Base-by-base conservation (phyloP, 2,888 invertebrate genomes). In the Protonemura montana region DNA sequence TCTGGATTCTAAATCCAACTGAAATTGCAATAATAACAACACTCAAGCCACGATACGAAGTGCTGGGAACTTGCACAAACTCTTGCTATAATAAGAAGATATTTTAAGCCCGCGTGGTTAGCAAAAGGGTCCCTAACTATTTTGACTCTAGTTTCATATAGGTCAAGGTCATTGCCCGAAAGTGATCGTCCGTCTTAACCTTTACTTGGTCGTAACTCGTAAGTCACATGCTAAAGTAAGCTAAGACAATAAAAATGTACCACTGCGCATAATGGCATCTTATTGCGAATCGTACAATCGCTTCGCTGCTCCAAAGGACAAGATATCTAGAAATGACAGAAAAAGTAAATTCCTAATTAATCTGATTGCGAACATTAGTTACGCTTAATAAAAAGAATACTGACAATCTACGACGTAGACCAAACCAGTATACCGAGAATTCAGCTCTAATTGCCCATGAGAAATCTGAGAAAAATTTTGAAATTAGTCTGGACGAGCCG, bases 1-100 rank as follows among this genome's bases (percentile, higher is more conserved):
- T 10, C 59, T 59, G 1, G 59, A 10, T 59, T 59, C 59, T 59
- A 59, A 59, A 59, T 59, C 1, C 59, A 21, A 21, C 59, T 21
- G 13, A 59, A 59, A 59, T 13, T 59, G 59, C 59, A 28, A 78
- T 78, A 78, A 78, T 78, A 28, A 27, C 26, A 78, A 78, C n/a
- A n/a, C 3, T 16, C 28, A 78, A 25, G 26, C 5, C 13, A 13
- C 16, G 59, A 21, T 2, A 21, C 13, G 21, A 59, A n/a, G n/a
- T n/a, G 21, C 59, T 59, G 7, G 59, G 35, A 13, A 21, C 59
- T 16, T 35, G 21, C 16, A 59, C 59, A 59, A 13, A 59, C 2
- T 13, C 59, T 59, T 1, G 13, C 59, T 2, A 10, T n/a, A 10
- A 10, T 21, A 59, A 21, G 59, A 59, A 59, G 7, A 59, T 10